A percentile compares a stretch with the other conserved stretches of the same genome.
phyloP scores from a whole-genome alignment of 2,797 vertebrate genomes.

The Enteromius thamalakanensis region DNA sequence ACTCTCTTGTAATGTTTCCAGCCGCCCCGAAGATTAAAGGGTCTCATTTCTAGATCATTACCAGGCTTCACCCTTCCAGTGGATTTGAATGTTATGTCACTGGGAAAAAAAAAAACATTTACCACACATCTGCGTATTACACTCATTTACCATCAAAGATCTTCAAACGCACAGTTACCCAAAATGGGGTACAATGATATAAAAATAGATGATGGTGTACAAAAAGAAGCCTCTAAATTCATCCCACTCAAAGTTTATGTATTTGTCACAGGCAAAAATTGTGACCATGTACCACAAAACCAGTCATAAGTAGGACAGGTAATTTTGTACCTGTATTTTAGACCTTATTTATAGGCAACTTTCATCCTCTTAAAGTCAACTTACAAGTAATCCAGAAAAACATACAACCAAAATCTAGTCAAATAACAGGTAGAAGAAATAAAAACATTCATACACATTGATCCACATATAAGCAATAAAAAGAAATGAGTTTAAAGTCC shows the following conservation, averaged over 20 bases:
- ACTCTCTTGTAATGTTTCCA: slow-evolving; percentile 14
- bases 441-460: too few relatives aligned
- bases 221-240: not conserved
- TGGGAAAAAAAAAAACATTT: not conserved
- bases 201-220: not conserved
- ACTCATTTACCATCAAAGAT: not conserved
- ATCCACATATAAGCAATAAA: not conserved
- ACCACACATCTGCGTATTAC: not conserved
- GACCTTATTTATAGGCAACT: too few relatives aligned
- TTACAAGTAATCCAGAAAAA: too few relatives aligned
- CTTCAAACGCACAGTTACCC: not conserved
- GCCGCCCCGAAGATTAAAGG: slow-evolving; percentile 17
- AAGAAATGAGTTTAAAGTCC: not conserved
- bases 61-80: slow-evolving; percentile 4
- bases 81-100: not conserved
- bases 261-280: not conserved
- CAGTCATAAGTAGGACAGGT: too few relatives aligned
- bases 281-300: too few relatives aligned
- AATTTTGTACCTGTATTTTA: too few relatives aligned
- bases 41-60: slow-evolving; percentile 20
- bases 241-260: not conserved
- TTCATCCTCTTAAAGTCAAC: too few relatives aligned
- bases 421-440: too few relatives aligned
- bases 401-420: too few relatives aligned
- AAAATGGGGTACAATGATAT: not conserved